Base-by-base conservation (phyloP, 2,797 vertebrate genomes). In the Hyperoplus lanceolatus region DNA sequence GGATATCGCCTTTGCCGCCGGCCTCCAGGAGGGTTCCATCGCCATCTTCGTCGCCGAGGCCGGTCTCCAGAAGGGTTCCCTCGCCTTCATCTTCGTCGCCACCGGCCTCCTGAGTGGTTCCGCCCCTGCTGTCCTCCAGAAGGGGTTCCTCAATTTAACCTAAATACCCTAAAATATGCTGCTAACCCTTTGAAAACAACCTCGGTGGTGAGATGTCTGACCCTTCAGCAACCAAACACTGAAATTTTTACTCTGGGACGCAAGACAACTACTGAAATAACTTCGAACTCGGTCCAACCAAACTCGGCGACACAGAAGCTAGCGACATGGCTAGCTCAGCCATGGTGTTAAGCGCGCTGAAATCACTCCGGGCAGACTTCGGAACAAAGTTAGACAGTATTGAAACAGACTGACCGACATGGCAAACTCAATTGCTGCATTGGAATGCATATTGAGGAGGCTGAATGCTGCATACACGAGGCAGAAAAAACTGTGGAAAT, bases 241-340 rank as follows among this genome's bases (percentile, higher is more conserved):
- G 69, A 65, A 11, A 41, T 75, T 43, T 73, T 75, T 56, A 75
- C 48, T 12, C 46, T 55, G 12, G 48, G 49, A 67, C 3, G 55
- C 29, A 75, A 50, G 21, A 16, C 54, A 4, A 11, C 0, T 6
- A 21, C n/a, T 0, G 60, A 51, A 67, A 18, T n/a, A n/a, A n/a
- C n/a, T n/a, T n/a, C n/a, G n/a, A n/a, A n/a, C n/a, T n/a, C 8
- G 43, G 12, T 8, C 10, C 18, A 18, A 3, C 41, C 16, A 6
- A 63, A 13, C 18, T 5, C 41, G 36, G n/a, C 3, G 39, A 14
- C 8, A 18, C 18, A 13, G 9, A 16, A 29, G 60, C 45, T 51
- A 67, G 5, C n/a, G n/a, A n/a, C n/a, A 75, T 60, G 48, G 62
- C 54, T 29, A 65, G 11, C 12, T 6, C 58, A n/a, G 18, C 54